These are phyloP conservation scores for Parthenolecanium corni DNA, from an alignment of 2,888 invertebrate genomes.

Conservation along the genomic window DNA sequence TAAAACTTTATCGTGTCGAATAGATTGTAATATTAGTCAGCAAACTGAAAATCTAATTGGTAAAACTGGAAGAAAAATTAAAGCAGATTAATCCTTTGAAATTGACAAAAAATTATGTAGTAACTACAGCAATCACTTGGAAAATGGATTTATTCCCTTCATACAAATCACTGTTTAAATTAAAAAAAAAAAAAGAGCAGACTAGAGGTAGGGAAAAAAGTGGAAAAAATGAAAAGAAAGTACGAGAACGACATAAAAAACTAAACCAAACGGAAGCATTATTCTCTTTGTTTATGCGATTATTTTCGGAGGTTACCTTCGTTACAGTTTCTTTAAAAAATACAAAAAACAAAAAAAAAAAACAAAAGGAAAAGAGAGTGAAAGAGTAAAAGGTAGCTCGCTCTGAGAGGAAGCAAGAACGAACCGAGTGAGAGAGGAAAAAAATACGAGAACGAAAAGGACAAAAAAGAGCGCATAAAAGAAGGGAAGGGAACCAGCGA, in stretches of 20 bases:
- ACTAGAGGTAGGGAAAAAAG: not conserved
- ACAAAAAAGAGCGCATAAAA: not conserved
- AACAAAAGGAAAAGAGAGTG: not conserved
- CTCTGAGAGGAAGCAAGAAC: not conserved
- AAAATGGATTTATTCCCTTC: no score
- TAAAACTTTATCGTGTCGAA: no score
- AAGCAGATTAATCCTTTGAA: no score
- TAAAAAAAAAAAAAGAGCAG: no score
- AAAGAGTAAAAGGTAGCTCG: not conserved
- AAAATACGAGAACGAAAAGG: not conserved
- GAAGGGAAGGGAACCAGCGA: not conserved
- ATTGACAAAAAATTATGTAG: no score
- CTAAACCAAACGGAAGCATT: constrained; percentile 26
- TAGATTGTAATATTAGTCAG: no score
- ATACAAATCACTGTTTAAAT: no score
- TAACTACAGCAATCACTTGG: no score
- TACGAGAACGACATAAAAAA: not conserved
- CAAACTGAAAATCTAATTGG: no score
- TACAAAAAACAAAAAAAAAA: not conserved
- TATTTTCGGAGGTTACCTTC: constrained; percentile 27
- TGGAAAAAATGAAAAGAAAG: not conserved
- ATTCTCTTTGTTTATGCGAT: constrained; percentile 27
- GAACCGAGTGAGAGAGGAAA: not conserved
- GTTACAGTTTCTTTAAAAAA: constrained; percentile 25
- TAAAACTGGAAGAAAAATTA: no score